Conservation (phyloP, 2,113 vertebrate species). For the Engystomops pustulosus region DNA sequence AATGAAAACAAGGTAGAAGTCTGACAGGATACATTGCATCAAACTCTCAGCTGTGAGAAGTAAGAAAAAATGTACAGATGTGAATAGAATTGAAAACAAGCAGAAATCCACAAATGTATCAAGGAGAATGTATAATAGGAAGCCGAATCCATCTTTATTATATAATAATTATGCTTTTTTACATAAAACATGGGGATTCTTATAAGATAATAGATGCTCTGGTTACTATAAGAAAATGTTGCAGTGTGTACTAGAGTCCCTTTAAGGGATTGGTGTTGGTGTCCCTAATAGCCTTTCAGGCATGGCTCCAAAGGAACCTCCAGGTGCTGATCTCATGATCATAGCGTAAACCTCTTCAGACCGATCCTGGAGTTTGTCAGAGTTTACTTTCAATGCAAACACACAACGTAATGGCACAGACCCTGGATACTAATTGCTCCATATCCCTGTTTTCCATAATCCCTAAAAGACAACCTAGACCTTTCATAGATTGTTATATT, state of each 20-base stretch:
- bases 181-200: no score
- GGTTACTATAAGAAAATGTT: background rate
- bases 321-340: slow-evolving; percentile 21
- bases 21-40: no score
- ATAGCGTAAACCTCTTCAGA: slow-evolving; percentile 36
- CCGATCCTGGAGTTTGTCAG: slow-evolving; percentile 36
- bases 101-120: no score
- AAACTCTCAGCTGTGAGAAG: no score
- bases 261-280: slow-evolving; percentile 25
- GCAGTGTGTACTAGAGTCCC: background rate
- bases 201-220: background rate
- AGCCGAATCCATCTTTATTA: no score
- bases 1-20: no score
- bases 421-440: background rate
- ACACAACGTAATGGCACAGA: background rate
- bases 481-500: slow-evolving; percentile 13
- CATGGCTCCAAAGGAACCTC: slow-evolving; percentile 18
- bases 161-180: no score
- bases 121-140: no score
- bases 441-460: background rate
- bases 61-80: no score
- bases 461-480: slow-evolving; percentile 17
- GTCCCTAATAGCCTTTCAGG: slow-evolving; percentile 42
- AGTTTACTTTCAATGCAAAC: slow-evolving; percentile 16
- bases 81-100: no score